Percentiles rank a stretch among this genome's conserved stretches.
phyloP scores from a whole-genome alignment of 2,797 vertebrate species.

The Sebastes oblongus region DNA sequence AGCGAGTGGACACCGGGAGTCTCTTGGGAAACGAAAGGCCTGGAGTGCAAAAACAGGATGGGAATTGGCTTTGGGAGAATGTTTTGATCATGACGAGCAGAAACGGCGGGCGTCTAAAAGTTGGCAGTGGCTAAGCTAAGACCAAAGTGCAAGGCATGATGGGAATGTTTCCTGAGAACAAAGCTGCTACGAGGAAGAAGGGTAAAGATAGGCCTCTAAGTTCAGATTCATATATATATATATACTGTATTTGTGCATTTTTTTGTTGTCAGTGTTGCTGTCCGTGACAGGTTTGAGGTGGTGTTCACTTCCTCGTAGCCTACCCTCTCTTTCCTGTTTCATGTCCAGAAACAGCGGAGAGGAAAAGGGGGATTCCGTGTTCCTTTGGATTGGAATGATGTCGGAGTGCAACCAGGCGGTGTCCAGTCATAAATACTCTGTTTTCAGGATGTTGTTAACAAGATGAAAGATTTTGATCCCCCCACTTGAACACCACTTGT shows the following conservation, averaged over 20 bases:
- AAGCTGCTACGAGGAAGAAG: conserved; percentile 10
- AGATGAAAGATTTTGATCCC: conserved; percentile 42
- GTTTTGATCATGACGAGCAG: conserved; percentile 56
- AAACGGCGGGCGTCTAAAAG: conserved; percentile 14
- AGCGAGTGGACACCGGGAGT: conserved; percentile 37
- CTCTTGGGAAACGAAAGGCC: conserved; percentile 53
- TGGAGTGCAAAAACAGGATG: conserved; percentile 72
- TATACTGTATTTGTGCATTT: conserved; percentile 16
- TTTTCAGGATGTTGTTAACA: conserved; percentile 67
- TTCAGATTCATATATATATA: conserved; percentile 6
- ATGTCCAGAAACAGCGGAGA: conserved; percentile 37
- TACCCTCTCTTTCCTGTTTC: conserved; percentile 63
- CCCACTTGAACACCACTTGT: conserved; percentile 2
- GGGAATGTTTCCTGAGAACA: conserved; percentile 56
- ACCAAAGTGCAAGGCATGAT: neutral
- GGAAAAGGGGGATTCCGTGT: conserved; percentile 59
- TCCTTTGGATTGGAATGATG: conserved; percentile 44
- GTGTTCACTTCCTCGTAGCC: conserved; percentile 58
- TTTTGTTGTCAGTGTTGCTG: conserved; percentile 2
- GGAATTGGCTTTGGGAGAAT: conserved; percentile 60
- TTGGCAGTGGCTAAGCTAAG: conserved; percentile 39
- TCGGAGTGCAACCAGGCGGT: conserved; percentile 21
- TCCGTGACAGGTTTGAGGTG: conserved; percentile 16
- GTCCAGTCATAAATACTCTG: conserved; percentile 51
- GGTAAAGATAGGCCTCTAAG: conserved; percentile 22